Evolutionary conservation across 2,113 vertebrate species (phyloP).

Genomic region (Phainopepla nitens): DNA sequence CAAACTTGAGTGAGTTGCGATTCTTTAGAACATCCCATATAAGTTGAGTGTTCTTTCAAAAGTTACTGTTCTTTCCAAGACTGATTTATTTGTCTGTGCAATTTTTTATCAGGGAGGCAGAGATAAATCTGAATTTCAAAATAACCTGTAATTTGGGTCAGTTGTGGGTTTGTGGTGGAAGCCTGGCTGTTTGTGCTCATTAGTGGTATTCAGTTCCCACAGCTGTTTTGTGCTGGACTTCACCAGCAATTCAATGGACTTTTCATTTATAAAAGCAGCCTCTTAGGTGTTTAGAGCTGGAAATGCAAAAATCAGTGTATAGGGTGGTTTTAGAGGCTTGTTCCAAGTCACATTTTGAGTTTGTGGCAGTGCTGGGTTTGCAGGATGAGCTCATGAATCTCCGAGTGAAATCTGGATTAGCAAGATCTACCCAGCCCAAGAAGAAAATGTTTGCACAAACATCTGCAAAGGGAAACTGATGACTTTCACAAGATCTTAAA

Average conservation of each 20-base stretch:
- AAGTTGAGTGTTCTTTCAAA: not conserved
- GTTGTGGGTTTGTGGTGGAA: not conserved
- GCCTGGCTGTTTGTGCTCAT: no score
- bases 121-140: not conserved
- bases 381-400: not conserved
- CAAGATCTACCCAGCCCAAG: not conserved
- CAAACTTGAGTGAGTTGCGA: not conserved
- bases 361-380: not conserved
- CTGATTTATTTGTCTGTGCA: not conserved
- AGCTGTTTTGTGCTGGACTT: not conserved
- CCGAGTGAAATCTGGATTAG: not conserved
- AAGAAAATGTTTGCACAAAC: not conserved
- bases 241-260: not conserved
- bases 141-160: not conserved
- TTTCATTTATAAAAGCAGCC: accelerated
- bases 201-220: not conserved
- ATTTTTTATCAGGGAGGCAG: not conserved
- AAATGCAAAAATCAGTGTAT: not conserved
- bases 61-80: not conserved
- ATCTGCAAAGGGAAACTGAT: not conserved
- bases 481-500: slow-evolving; percentile 3
- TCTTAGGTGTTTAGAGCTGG: not conserved
- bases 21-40: accelerated
- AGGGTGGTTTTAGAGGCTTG: not conserved
- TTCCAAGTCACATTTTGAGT: not conserved